Conservation (phyloP, 2,888 invertebrate species). For the Drosophila monieri region DNA sequence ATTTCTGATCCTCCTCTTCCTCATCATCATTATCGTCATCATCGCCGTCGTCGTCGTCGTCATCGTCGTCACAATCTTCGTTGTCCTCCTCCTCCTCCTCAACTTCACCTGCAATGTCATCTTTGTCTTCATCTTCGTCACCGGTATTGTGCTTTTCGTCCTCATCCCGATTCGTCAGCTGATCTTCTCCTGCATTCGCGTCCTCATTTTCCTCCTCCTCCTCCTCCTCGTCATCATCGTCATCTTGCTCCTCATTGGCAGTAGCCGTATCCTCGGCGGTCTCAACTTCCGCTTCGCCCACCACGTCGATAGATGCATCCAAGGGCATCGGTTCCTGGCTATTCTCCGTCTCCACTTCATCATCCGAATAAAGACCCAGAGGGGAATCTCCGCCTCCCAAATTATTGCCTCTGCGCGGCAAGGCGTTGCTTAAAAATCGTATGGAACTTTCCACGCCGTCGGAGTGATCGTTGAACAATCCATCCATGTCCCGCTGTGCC, state of each 20-base stretch:
- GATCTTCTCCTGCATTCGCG: conserved; percentile 22
- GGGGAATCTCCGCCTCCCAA: conserved; percentile 45
- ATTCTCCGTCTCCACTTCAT: conserved; percentile 9
- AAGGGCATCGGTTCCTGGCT: conserved; percentile 33
- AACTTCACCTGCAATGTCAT: conserved; percentile 10
- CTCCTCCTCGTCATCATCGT: conserved; percentile 26
- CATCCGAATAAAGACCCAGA: conserved; percentile 53
- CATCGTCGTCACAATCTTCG: conserved; percentile 7
- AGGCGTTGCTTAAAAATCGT: conserved; percentile 24
- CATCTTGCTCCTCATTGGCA: conserved; percentile 42
- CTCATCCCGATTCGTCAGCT: conserved; percentile 15
- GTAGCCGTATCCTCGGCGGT: conserved; percentile 40
- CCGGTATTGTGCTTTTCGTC: conserved; percentile 10
- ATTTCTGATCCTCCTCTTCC: conserved; percentile 3
- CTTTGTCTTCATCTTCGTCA: conserved; percentile 20
- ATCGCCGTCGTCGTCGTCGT: conserved; percentile 20
- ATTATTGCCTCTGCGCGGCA: conserved; percentile 13
- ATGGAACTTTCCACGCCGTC: conserved; percentile 41
- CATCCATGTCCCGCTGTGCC: not conserved
- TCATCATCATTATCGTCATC: conserved; percentile 17
- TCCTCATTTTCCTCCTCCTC: conserved; percentile 31
- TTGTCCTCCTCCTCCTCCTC: conserved; percentile 17
- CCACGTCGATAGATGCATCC: conserved; percentile 46
- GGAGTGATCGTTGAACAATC: conserved; percentile 45
- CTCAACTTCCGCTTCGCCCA: conserved; percentile 34